Evolutionary conservation across 2,797 vertebrate genomes (phyloP), one percentile per base, ranked within the genome.

Genomic region (Oreochromis grahami): DNA sequence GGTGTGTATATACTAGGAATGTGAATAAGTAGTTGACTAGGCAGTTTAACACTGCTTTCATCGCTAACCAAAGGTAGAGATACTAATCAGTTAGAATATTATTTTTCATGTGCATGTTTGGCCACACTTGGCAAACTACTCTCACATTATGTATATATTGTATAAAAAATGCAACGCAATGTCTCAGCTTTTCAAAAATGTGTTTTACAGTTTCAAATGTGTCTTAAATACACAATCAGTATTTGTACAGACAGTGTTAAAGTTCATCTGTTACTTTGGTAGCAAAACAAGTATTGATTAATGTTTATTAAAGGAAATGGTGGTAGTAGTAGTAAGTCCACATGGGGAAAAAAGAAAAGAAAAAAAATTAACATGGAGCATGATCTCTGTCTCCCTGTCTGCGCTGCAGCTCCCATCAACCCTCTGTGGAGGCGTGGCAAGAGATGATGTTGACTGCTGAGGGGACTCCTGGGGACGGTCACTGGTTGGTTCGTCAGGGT

Each of bases 391-490:
- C 26, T 83, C 10, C 60, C 84, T 83, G 76, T 84, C 83, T 94
- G 93, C 83, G 50, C 82, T 82, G 70, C 94, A 99, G 98, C 89
- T 97, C 97, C 13, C 97, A 97, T n/a, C 97, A 97, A 80, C 96
- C 98, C 87, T 94, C 97, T 7, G 88, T 90, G 90, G 98, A 97
- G 89, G 94, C 95, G 79, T 99, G 97, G 95, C 93, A 96, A 38
- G 98, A 97, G 92, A 96, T 96, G 95, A 93, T 94, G 80, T 48
- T 96, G 90, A 96, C 96, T 1, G 96, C 95, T 0, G 96, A 97
- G 92, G 96, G 90, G 13, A 92, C 92, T 1, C 92, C 94, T 0
- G 94, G 90, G 2, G 96, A 97, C 12, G 95, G 94, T 81, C 96
- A 95, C 2, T 94, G 96, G 92, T 91, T 96, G 84, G 92, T 97